A percentile compares a stretch with the other conserved stretches of the same genome.
phyloP scores from a whole-genome alignment of 2,113 vertebrate genomes.

The Acanthisitta chloris region DNA sequence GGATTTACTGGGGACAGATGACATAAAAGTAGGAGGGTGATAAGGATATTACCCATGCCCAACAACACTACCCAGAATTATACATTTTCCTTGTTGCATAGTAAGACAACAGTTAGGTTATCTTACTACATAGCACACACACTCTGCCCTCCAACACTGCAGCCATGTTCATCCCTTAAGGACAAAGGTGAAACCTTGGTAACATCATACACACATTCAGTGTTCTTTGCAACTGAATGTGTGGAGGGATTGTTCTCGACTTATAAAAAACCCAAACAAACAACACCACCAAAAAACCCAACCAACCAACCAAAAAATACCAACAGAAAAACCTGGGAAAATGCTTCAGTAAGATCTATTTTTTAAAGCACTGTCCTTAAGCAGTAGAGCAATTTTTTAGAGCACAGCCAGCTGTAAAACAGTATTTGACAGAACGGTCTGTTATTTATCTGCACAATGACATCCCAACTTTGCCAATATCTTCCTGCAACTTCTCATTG shows the following conservation, averaged over 20 bases:
- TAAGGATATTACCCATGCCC: background rate
- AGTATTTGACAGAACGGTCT: background rate
- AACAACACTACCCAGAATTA: background rate
- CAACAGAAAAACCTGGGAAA: background rate
- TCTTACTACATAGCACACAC: background rate
- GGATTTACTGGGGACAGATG: background rate
- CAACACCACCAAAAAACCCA: no score
- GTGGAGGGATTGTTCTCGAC: accelerated
- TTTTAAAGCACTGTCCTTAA: background rate
- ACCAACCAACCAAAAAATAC: no score
- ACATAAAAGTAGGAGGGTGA: background rate
- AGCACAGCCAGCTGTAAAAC: background rate
- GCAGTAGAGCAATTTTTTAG: background rate
- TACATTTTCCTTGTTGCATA: background rate
- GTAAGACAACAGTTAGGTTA: background rate
- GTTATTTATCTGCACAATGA: background rate
- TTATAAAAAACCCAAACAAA: no score
- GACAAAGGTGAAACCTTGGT: background rate
- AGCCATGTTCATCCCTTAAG: accelerated
- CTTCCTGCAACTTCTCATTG: background rate
- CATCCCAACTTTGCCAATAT: background rate
- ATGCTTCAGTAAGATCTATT: background rate
- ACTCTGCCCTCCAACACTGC: background rate
- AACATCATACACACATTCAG: background rate
- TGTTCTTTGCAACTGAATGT: background rate